A percentile compares a stretch with the other conserved stretches of the same genome.
Evolutionary conservation across 2,797 vertebrate species (phyloP).

Genomic region (Anas capensis): DNA sequence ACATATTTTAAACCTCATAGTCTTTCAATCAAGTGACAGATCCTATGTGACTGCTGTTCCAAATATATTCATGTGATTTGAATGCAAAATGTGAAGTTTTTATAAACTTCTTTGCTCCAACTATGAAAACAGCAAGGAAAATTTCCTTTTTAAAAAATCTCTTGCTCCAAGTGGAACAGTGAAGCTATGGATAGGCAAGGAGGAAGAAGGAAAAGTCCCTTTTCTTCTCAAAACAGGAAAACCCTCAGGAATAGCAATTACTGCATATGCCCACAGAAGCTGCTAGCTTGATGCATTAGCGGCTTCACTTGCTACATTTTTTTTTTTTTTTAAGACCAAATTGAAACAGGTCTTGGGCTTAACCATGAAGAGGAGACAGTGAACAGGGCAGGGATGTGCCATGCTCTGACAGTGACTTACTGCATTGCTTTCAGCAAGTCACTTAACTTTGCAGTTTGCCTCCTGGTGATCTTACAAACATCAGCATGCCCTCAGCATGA

Average conservation of each 20-base stretch:
- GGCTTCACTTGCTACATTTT: background rate
- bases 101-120: background rate
- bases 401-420: background rate
- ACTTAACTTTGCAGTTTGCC: background rate
- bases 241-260: background rate
- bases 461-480: background rate
- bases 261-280: background rate
- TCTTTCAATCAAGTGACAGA: background rate
- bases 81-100: background rate
- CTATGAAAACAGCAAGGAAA: background rate
- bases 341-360: background rate
- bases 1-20: background rate
- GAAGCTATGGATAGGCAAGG: fast-evolving
- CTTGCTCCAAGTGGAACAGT: background rate
- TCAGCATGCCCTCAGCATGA: background rate
- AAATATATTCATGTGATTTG: background rate
- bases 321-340: background rate
- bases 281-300: background rate
- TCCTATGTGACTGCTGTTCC: background rate
- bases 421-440: background rate
- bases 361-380: background rate
- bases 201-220: background rate
- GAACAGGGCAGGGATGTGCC: background rate
- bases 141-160: background rate
- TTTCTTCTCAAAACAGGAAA: background rate